A percentile compares a stretch with the other conserved stretches of the same genome.
These are phyloP conservation scores for Chironomus tepperi DNA, from an alignment of 1,140 invertebrate species.

Conservation along the genomic window DNA sequence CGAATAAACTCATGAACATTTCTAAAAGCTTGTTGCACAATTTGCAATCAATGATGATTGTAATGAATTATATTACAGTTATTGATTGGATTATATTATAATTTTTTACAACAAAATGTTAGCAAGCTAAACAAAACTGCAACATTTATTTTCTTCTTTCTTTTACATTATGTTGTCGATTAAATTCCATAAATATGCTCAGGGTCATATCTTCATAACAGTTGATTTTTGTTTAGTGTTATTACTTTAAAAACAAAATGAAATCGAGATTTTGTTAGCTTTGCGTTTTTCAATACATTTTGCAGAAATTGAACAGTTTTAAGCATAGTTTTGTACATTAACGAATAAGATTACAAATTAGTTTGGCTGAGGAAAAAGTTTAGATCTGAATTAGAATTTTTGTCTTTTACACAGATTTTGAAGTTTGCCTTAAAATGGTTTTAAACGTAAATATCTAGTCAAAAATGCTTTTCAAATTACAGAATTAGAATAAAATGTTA, in stretches of 20 bases:
- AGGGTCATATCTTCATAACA: neutral
- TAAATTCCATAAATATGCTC: neutral
- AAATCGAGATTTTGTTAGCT: neutral
- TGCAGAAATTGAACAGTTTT: neutral
- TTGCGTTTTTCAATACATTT: neutral
- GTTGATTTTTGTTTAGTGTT: neutral
- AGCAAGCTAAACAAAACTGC: neutral
- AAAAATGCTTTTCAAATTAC: too few species aligned
- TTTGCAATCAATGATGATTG: too few species aligned
- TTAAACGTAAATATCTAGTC: too few species aligned
- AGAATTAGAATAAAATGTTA: too few species aligned
- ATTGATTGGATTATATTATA: conserved; percentile 1
- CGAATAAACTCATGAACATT: too few species aligned
- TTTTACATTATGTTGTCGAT: neutral
- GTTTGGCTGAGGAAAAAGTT: too few species aligned
- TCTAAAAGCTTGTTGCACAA: too few species aligned
- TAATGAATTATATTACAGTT: neutral
- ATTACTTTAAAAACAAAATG: neutral
- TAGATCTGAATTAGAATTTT: too few species aligned
- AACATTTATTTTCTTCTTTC: neutral
- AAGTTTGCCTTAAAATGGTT: too few species aligned
- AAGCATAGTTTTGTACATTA: too few species aligned
- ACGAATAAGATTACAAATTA: too few species aligned
- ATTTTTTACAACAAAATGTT: neutral
- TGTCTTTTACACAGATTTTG: too few species aligned